phyloP scores from a whole-genome alignment of 23 tunicate species.

The Botrylloides violaceus region DNA sequence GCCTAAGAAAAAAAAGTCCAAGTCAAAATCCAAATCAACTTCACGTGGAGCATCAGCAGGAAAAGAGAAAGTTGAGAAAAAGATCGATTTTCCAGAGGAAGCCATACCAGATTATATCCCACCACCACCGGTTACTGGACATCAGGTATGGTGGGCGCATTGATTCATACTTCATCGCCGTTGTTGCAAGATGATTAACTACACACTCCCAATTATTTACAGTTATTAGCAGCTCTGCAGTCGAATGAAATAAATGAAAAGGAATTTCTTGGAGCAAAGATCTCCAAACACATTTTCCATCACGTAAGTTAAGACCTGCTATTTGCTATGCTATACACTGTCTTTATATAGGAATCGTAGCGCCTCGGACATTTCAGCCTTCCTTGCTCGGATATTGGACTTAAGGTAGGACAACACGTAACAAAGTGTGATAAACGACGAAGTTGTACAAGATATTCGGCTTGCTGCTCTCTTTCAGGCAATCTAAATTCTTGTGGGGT shows the following conservation, averaged over 20 bases:
- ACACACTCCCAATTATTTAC: too few species aligned
- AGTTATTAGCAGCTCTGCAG: conserved; percentile 71
- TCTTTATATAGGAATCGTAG: too few species aligned
- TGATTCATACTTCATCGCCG: background rate
- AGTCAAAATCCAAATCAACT: conserved; percentile 38
- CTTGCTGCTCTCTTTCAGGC: too few species aligned
- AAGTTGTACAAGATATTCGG: too few species aligned
- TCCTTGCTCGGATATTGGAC: too few species aligned
- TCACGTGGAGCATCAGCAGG: background rate
- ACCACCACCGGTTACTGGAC: conserved; percentile 62
- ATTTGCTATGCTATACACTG: background rate
- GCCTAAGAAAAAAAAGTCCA: conserved; percentile 53
- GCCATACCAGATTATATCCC: conserved; percentile 65
- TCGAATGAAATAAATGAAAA: conserved; percentile 75
- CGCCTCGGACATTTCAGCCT: too few species aligned
- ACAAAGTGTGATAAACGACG: too few species aligned
- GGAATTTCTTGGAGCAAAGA: conserved; percentile 70
- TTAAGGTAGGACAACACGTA: too few species aligned
- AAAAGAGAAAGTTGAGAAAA: conserved; percentile 12
- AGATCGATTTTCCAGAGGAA: conserved; percentile 62
- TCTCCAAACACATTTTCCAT: conserved; percentile 53
- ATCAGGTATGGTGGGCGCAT: conserved; percentile 26
- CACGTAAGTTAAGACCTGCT: conserved; percentile 26
- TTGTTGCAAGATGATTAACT: background rate
- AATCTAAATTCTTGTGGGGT: too few species aligned